phyloP scores from a whole-genome alignment of 64 coral and sea anemone genomes.

The Montipora cactus region DNA sequence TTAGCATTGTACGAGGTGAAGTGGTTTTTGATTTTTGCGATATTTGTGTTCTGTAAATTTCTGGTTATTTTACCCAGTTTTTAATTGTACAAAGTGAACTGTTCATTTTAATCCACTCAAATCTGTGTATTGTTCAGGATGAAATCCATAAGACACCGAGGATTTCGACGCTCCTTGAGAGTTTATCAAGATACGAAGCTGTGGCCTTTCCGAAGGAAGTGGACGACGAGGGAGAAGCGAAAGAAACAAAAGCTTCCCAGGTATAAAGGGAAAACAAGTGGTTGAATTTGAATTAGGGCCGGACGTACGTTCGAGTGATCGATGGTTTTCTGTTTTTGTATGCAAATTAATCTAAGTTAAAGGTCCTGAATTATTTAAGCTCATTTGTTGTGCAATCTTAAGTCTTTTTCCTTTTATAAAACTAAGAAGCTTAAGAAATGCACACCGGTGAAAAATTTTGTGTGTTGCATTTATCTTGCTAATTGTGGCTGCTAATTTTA shows the following conservation, averaged over 20 bases:
- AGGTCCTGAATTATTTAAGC: neutral
- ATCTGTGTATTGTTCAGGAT: constrained; percentile 66
- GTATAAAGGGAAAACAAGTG: constrained; percentile 2
- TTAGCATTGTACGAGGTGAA: constrained; percentile 93
- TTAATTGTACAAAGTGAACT: neutral
- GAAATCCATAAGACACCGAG: constrained; percentile 85
- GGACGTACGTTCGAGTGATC: neutral
- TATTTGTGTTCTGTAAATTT: neutral
- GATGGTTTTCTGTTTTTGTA: neutral
- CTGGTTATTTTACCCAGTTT: neutral
- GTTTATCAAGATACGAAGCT: constrained; percentile 87
- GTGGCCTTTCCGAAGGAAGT: constrained; percentile 73
- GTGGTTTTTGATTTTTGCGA: neutral
- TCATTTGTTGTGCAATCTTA: neutral
- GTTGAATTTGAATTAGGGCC: neutral
- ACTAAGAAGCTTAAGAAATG: neutral
- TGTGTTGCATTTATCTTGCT: no score
- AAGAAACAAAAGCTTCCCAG: constrained; percentile 48
- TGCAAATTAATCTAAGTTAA: neutral
- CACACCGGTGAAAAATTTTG: no score
- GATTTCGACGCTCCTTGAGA: constrained; percentile 82
- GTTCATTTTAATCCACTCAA: constrained; percentile 32
- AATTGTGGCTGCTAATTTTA: no score
- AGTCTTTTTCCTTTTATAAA: no score
- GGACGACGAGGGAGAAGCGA: constrained; percentile 65